These are phyloP conservation scores for Helicolenus hilgendorfi DNA, from an alignment of 2,797 vertebrate genomes.

Conservation along the genomic window DNA sequence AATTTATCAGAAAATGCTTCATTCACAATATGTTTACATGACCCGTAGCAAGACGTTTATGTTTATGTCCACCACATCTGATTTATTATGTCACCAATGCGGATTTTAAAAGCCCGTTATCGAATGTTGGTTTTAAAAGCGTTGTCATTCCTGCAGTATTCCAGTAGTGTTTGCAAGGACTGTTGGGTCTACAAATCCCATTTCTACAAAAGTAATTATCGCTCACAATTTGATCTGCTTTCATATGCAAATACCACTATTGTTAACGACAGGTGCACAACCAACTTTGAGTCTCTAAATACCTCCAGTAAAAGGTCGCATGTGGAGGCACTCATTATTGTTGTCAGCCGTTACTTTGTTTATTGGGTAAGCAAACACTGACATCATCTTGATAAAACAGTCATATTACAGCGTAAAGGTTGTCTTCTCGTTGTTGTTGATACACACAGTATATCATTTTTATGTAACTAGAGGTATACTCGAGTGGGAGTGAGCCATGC, in stretches of 20 bases:
- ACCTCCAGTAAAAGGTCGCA: not conserved
- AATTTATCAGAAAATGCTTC: too few species aligned
- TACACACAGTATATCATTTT: not conserved
- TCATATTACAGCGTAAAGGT: not conserved
- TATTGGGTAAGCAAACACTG: not conserved
- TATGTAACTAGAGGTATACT: not conserved
- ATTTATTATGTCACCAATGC: not conserved
- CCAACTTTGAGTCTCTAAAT: not conserved
- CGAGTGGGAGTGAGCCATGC: not conserved
- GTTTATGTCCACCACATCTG: not conserved
- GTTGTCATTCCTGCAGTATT: not conserved
- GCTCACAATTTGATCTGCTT: not conserved
- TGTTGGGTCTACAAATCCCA: not conserved
- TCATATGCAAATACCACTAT: not conserved
- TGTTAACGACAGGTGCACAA: not conserved
- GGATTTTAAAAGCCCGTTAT: slow-evolving; percentile 3
- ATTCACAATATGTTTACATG: too few species aligned
- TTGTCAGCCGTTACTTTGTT: not conserved
- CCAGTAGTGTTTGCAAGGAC: not conserved
- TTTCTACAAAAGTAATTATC: not conserved
- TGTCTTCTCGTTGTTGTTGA: not conserved
- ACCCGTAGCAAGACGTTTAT: not conserved
- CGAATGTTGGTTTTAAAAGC: not conserved
- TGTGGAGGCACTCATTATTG: not conserved
- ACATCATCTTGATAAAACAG: not conserved